These are phyloP conservation scores for Speoplatyrhinus poulsoni DNA, from an alignment of 2,113 vertebrate species.

Conservation along the genomic window DNA sequence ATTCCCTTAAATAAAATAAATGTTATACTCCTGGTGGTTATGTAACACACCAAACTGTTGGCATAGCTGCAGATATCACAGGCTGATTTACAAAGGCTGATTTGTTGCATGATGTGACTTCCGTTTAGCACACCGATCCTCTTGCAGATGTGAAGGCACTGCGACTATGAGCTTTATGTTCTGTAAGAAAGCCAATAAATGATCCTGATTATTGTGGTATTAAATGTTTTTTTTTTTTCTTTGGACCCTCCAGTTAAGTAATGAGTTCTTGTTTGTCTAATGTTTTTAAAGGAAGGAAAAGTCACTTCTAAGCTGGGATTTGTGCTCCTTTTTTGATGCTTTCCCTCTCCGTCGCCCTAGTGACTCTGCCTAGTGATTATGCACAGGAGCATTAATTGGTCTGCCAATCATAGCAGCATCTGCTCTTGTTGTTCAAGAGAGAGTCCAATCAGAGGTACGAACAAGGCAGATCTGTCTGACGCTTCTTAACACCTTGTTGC, in stretches of 20 bases:
- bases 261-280: background rate
- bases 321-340: conserved; percentile 17
- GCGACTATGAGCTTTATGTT: too few species aligned
- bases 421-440: conserved; percentile 29
- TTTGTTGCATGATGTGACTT: too few species aligned
- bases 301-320: conserved; percentile 3
- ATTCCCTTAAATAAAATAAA: too few species aligned
- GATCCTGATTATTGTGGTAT: too few species aligned
- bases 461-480: conserved; percentile 14
- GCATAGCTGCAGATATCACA: too few species aligned
- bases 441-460: conserved; percentile 6
- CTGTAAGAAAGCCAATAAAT: too few species aligned
- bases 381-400: conserved; percentile 54
- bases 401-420: conserved; percentile 51
- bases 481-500: conserved; percentile 15
- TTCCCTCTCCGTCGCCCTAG: conserved; percentile 21
- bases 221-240: background rate
- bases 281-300: background rate
- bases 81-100: too few species aligned
- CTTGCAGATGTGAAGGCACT: too few species aligned
- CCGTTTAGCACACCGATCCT: too few species aligned
- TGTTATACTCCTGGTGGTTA: too few species aligned
- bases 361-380: conserved; percentile 37
- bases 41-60: too few species aligned
- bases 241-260: background rate